A percentile compares a stretch with the other conserved stretches of the same genome.
phyloP scores from a whole-genome alignment of 2,113 vertebrate species.

The Centrocercus urophasianus region DNA sequence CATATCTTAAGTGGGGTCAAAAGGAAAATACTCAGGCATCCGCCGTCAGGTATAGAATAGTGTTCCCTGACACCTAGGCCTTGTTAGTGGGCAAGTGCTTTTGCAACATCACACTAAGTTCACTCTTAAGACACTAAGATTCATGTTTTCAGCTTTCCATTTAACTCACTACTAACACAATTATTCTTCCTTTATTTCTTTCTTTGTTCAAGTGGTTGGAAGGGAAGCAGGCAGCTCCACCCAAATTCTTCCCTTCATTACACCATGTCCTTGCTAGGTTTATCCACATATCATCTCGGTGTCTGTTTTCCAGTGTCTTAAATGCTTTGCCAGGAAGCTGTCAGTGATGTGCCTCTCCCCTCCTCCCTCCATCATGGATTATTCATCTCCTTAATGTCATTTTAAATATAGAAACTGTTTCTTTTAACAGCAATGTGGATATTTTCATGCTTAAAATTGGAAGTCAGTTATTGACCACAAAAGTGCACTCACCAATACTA shows the following conservation, averaged over 20 bases:
- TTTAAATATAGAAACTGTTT: neutral
- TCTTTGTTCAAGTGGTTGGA: slow-evolving; percentile 24
- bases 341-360: neutral
- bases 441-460: neutral
- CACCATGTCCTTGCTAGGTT: neutral
- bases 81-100: neutral
- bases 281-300: slow-evolving; percentile 14
- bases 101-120: neutral
- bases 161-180: slow-evolving; percentile 4
- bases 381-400: neutral
- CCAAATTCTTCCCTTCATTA: slow-evolving; percentile 16
- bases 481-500: neutral
- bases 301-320: neutral
- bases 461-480: neutral
- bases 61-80: neutral
- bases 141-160: neutral
- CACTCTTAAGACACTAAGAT: neutral
- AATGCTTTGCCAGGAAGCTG: slow-evolving; percentile 11
- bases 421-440: neutral
- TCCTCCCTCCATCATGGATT: neutral
- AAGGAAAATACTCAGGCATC: neutral
- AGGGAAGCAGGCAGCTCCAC: slow-evolving; percentile 2
- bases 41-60: neutral
- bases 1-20: neutral
- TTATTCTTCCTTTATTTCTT: neutral